phyloP scores from a whole-genome alignment of 64 coral and sea anemone species.

The Porites australiensis region DNA sequence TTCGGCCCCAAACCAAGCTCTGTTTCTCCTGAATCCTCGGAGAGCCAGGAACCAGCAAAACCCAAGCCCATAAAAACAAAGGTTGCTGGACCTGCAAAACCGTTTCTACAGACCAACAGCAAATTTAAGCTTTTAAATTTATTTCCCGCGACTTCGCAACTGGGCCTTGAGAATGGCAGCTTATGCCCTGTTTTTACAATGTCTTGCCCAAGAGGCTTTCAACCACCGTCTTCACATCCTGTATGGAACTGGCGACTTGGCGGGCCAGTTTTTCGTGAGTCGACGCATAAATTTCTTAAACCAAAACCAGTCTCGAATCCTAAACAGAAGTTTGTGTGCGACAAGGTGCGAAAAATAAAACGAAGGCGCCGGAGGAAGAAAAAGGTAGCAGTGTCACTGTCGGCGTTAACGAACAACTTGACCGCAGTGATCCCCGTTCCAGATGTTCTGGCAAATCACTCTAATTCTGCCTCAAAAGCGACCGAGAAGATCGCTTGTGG shows the following conservation, averaged over 20 bases:
- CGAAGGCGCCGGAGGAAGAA: neutral
- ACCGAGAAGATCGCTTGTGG: neutral
- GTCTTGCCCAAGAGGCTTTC: neutral
- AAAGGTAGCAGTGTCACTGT: no score
- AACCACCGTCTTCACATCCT: conserved; percentile 22
- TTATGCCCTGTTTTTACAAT: conserved; percentile 49
- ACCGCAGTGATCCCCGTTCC: neutral
- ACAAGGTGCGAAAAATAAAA: conserved; percentile 22
- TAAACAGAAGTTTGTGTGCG: neutral
- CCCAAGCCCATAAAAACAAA: conserved; percentile 12
- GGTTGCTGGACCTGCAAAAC: conserved; percentile 1
- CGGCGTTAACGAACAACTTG: neutral
- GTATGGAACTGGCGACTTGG: conserved; percentile 65
- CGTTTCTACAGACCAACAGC: conserved; percentile 40
- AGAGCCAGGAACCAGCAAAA: neutral
- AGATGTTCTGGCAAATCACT: neutral
- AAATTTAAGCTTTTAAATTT: conserved; percentile 66
- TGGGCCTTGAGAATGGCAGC: conserved; percentile 30
- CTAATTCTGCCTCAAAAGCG: neutral
- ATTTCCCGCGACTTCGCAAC: conserved; percentile 27
- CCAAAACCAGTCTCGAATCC: neutral
- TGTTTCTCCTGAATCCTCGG: neutral
- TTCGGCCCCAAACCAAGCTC: neutral
- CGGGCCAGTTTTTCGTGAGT: conserved; percentile 22
- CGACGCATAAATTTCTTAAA: neutral